Base-by-base conservation (phyloP, 2,113 vertebrate species). In the Azemiops feae region DNA sequence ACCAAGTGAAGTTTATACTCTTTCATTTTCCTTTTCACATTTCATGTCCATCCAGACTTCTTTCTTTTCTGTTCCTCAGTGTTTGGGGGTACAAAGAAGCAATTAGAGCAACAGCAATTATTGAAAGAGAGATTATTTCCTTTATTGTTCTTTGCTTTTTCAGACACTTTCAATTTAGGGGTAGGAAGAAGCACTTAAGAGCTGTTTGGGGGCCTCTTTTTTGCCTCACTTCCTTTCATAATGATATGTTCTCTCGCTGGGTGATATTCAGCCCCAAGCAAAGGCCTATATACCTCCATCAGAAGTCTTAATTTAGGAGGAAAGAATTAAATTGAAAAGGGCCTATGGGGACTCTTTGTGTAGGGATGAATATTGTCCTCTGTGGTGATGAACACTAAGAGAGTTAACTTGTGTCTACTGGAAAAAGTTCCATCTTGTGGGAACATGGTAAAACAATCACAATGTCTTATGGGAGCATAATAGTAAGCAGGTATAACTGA, bases 151-250 rank as follows among this genome's bases (percentile, higher is more conserved):
- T 93, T 90, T 93, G 92, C 92, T 90, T 89, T 92, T 81, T 69
- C 92, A 92, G 92, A 85, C 87, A 53, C 87, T 92, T 93, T 93
- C 74, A 60, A 90, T 93, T 90, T 93, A 90, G 88, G 92, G 88
- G 88, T 90, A 85, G 88, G 74, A 57, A 90, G 92, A 90, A 93
- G 74, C 92, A 90, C 88, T 93, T 93, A 93, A 93, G 74, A 90
- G 92, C 92, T 93, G 92, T 93, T 93, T 90, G 92, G 88, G 88
- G 92, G 92, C 92, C 64, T 93, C 74, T 93, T 55, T 50, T 90
- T 93, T 93, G 92, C 92, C 92, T 93, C 92, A 90, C 92, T 93
- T 90, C 92, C 92, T 93, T 93, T 93, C 92, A 90, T 93, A 93
- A 93, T 93, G 87, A 89, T 92, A 93, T 93, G 92, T 90, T 90